Evolutionary conservation across 1,140 invertebrate species (phyloP), one percentile per base, ranked within the genome.

Genomic region (Heliothis subflexa): DNA sequence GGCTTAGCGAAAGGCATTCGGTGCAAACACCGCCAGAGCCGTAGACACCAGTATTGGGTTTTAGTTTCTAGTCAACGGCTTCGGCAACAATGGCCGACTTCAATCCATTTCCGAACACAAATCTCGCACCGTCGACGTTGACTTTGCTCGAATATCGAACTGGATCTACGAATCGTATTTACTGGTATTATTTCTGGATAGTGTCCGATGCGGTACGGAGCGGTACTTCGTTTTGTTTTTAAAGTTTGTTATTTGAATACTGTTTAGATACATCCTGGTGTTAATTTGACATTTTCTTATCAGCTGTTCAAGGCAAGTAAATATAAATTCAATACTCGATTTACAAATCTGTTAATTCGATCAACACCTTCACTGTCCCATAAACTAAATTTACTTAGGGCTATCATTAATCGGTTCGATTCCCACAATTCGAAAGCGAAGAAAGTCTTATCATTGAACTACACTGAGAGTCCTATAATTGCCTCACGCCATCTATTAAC

Each of bases 101-200:
- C 88, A 85, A 88, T 89, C 86, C 82, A 91, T 89, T 87, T 83
- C 83, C 80, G 84, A 85, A 85, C 85, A 88, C 88, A 88, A 86
- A 91, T 89, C 88, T 89, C 85, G 47, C 80, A 84, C 81, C 81
- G 83, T 59, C 78, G 80, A 82, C 76, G 84, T 83, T 88, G 83
- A 85, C 83, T 86, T 84, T 81, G 73, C 70, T 79, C 74, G 82
- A 84, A 85, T 83, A 83, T 88, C 81, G 74, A 66, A 86, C 80
- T 66, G 75, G 80, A 88, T 87, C 80, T 83, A 83, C 71, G 83
- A 81, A 88, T 86, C 84, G 85, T 88, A 84, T 86, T 88, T 87
- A 84, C 79, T 33, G 78, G 85, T 85, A 88, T 90, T 89, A 88
- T 87, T 86, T 85, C 78, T 57, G 80, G 68, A 79, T 28, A 45